Evolutionary conservation across 2,888 invertebrate genomes (phyloP).

Genomic region (Metalampra italica): DNA sequence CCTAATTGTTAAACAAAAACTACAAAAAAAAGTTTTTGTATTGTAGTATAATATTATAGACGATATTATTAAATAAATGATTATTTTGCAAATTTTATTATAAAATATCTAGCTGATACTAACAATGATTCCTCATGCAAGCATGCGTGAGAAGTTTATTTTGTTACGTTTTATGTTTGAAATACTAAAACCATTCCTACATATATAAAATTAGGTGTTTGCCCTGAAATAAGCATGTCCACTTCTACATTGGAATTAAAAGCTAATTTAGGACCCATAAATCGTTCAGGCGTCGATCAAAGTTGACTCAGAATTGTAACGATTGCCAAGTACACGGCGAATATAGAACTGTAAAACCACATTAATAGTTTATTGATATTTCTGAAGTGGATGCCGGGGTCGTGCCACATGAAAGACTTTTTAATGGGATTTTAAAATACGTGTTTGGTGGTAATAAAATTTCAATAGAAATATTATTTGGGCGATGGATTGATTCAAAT

Average conservation of each 20-base stretch:
- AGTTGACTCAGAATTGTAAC: conserved; percentile 15
- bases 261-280: conserved; percentile 14
- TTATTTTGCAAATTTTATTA: too few relatives aligned
- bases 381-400: conserved; percentile 19
- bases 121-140: too few relatives aligned
- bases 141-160: too few relatives aligned
- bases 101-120: too few relatives aligned
- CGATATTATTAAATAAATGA: too few relatives aligned
- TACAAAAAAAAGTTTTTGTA: too few relatives aligned
- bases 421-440: conserved; percentile 22
- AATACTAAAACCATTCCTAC: too few relatives aligned
- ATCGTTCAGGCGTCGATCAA: conserved; percentile 14
- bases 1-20: too few relatives aligned
- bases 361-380: conserved; percentile 31
- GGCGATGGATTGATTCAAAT: not conserved
- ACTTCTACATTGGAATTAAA: not conserved
- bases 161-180: too few relatives aligned
- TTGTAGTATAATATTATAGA: too few relatives aligned
- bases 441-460: conserved; percentile 24
- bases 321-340: conserved; percentile 19
- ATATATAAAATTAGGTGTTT: too few relatives aligned
- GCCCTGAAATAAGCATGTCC: too few relatives aligned
- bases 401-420: conserved; percentile 24
- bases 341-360: conserved; percentile 27
- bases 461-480: conserved; percentile 18